Evolutionary conservation across 2,113 vertebrate genomes (phyloP).

Genomic region (Dermatemys mawii): DNA sequence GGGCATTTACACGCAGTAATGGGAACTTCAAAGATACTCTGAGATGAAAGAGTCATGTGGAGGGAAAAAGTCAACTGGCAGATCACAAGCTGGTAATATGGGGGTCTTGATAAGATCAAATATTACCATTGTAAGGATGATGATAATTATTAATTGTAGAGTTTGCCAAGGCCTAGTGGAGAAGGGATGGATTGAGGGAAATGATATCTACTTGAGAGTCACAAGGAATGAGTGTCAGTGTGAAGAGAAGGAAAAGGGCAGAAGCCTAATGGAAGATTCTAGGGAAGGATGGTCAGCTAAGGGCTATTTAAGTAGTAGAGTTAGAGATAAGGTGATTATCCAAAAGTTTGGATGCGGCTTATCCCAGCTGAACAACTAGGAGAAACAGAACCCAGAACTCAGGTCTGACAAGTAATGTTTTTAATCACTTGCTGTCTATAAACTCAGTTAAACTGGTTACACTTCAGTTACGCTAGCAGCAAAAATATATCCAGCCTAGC

Average conservation of each 20-base stretch:
- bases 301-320: background rate
- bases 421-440: background rate
- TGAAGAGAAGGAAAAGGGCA: background rate
- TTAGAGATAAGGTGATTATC: background rate
- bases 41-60: background rate
- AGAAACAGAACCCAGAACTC: background rate
- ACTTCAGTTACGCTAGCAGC: background rate
- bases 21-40: background rate
- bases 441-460: background rate
- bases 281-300: background rate
- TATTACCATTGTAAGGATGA: background rate
- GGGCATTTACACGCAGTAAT: background rate
- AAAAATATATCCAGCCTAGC: background rate
- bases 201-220: background rate
- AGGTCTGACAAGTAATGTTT: background rate
- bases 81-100: background rate
- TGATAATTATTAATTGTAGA: background rate
- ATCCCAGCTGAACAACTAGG: background rate
- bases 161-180: background rate
- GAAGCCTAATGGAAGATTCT: background rate
- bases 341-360: background rate
- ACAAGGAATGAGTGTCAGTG: background rate
- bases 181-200: background rate
- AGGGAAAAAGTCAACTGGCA: background rate
- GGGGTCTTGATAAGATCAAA: background rate